Evolutionary conservation across 2,113 vertebrate genomes (phyloP).

Genomic region (Murina feae): DNA sequence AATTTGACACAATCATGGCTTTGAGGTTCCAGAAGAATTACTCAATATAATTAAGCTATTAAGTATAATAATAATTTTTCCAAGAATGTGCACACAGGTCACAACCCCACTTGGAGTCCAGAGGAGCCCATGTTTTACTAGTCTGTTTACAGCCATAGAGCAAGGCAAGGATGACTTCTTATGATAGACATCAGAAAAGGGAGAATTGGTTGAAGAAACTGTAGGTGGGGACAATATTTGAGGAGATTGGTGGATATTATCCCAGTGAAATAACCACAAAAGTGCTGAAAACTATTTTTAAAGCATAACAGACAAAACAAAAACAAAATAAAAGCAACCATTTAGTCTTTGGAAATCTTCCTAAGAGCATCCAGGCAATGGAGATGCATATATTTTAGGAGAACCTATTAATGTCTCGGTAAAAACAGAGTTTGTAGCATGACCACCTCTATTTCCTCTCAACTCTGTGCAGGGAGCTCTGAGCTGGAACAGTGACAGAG

Average conservation of each 20-base stretch:
- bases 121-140: not conserved
- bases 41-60: not conserved
- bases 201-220: not conserved
- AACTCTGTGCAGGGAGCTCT: not conserved
- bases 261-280: not conserved
- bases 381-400: not conserved
- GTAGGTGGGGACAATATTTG: fast-evolving
- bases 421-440: not conserved
- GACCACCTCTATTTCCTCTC: not conserved
- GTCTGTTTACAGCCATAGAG: fast-evolving
- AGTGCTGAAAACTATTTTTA: not conserved
- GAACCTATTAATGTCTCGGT: not conserved
- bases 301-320: not conserved
- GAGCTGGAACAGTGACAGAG: not conserved
- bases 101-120: not conserved
- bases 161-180: not conserved
- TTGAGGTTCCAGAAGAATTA: not conserved
- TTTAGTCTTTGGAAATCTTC: not conserved
- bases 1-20: not conserved
- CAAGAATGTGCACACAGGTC: not conserved
- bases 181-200: not conserved
- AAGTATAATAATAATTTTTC: not conserved
- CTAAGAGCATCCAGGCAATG: not conserved
- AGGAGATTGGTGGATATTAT: not conserved
- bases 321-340: not conserved